A percentile compares a stretch with the other conserved stretches of the same genome.
Conservation (phyloP, 35 echinoderm and acorn worm genomes). For the Anneissia japonica region DNA sequence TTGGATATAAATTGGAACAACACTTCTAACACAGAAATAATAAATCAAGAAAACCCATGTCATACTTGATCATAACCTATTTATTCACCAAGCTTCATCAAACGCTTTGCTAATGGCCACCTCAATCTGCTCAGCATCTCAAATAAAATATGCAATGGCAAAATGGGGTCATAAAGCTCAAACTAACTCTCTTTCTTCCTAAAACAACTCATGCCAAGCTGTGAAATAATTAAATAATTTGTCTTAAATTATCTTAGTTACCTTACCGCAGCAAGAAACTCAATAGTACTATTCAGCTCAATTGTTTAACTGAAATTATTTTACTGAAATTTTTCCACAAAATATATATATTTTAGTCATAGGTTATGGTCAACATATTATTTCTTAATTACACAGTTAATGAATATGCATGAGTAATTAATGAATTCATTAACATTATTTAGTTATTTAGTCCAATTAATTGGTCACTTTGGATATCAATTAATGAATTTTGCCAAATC, state of each 20-base stretch:
- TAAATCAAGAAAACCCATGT: background rate
- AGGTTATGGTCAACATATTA: background rate
- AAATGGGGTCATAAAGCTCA: background rate
- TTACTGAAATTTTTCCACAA: background rate
- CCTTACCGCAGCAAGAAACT: background rate
- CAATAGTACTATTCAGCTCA: background rate
- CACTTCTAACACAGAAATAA: background rate
- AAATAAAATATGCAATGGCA: background rate
- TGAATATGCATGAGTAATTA: background rate
- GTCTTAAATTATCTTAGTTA: no score
- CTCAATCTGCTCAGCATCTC: background rate
- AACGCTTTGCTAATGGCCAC: background rate
- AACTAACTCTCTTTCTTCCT: background rate
- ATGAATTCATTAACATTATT: constrained; percentile 3
- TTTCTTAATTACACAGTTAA: background rate
- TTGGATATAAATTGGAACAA: constrained; percentile 2
- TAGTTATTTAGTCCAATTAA: background rate
- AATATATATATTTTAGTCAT: background rate
- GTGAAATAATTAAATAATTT: background rate
- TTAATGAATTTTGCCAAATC: background rate
- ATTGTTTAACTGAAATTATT: background rate
- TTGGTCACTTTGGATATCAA: background rate
- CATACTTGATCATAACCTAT: background rate
- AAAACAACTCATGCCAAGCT: background rate
- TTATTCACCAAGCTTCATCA: background rate